Evolutionary conservation across 2,888 invertebrate species (phyloP), one percentile per base, ranked within the genome.

Genomic region (Cheiracanthium punctorium): DNA sequence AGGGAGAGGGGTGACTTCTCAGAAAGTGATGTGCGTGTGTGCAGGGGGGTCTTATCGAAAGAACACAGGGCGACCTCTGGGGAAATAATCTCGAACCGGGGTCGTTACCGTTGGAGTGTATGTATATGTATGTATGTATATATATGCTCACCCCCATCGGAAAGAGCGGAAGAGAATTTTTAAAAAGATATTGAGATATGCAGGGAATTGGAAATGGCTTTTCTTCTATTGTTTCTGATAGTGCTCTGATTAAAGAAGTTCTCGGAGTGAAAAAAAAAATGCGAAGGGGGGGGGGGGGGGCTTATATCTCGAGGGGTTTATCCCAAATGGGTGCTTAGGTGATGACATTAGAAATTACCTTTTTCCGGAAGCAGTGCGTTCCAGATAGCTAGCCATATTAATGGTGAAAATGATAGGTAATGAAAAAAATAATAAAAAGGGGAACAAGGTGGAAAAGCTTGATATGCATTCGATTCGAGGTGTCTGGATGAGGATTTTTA

Each of bases 61-160:
- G 73, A 85, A 74, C 84, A 85, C 84, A 85, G 84, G 79, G 84
- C 84, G 65, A 79, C 79, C 84, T 77, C 84, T 79, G 43, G 84
- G 84, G 84, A 85, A 85, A 85, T 85, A 85, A 85, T 85, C 79
- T 85, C 74, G 74, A 85, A 85, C 79, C 65, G 84, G 79, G 84
- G 79, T 85, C 84, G 84, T 85, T 85, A 85, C 79, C 84, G 64
- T 48, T 70, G 28, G 72, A 43, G 72, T 48, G 32, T 71, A 76
- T 76, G 76, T 76, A 77, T 82, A 82, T 82, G 70, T 82, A 71
- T 82, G 70, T 82, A 71, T 82, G 76, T 33, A 65, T 37, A 43
- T 43, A 29, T 20, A n/a, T 58, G 58, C 29, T 71, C 79, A 79
- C 79, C 79, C 80, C 48, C 58, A 28, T 72, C 52, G 52, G 48